Conservation (phyloP, 2,113 vertebrate genomes). For the Saccopteryx bilineata region DNA sequence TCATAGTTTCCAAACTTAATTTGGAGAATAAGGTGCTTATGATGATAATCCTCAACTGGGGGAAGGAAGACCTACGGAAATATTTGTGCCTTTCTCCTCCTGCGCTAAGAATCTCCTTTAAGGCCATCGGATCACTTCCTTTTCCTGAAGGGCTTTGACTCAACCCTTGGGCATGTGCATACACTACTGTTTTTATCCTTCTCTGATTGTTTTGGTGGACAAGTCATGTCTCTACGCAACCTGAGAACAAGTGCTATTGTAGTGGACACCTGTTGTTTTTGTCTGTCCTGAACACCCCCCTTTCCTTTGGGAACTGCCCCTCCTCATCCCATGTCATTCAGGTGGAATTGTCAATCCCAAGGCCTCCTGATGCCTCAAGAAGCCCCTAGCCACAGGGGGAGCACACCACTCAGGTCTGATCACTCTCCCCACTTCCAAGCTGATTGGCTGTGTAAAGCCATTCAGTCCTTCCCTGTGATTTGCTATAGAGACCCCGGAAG, state of each 20-base stretch:
- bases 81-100: constrained; percentile 50
- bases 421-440: not conserved
- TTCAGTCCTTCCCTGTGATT: not conserved
- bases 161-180: constrained; percentile 67
- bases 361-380: not conserved
- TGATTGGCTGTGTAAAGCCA: not conserved
- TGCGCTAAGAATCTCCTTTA: constrained; percentile 58
- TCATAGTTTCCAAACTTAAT: constrained; percentile 38
- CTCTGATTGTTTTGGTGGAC: constrained; percentile 79
- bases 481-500: not conserved
- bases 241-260: constrained; percentile 85
- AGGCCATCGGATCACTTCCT: constrained; percentile 77
- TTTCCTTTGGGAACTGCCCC: constrained; percentile 76
- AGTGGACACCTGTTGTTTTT: constrained; percentile 83
- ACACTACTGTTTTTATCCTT: constrained; percentile 68
- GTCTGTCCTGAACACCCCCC: constrained; percentile 59
- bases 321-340: constrained; percentile 53
- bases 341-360: constrained; percentile 57
- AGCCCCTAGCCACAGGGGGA: not conserved
- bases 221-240: constrained; percentile 81
- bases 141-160: constrained; percentile 82
- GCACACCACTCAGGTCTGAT: not conserved
- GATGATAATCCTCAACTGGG: constrained; percentile 2
- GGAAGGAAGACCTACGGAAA: not conserved
- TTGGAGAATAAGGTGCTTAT: not conserved